These are phyloP conservation scores for Dyspetes luteomarginatus DNA, from an alignment of 2,888 invertebrate species.

Conservation along the genomic window DNA sequence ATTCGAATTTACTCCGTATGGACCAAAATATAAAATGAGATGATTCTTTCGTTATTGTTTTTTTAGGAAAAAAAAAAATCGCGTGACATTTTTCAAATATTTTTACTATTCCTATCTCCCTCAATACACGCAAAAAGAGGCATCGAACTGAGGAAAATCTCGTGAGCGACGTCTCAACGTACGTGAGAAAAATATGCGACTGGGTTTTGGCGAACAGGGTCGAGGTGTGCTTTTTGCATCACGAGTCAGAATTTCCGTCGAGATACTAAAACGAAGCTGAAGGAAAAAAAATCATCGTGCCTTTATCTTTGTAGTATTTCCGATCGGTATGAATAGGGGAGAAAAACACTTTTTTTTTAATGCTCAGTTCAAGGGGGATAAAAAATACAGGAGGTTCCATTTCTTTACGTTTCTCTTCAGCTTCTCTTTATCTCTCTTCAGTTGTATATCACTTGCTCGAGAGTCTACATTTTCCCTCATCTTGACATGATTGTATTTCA, in stretches of 20 bases:
- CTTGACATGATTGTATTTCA: too few relatives aligned
- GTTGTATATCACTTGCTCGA: too few relatives aligned
- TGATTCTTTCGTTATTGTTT: too few relatives aligned
- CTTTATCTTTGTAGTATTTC: slow-evolving; percentile 41
- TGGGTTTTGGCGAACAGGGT: slow-evolving; percentile 35
- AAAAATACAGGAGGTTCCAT: not conserved
- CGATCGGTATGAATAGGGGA: slow-evolving; percentile 22
- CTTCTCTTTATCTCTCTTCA: not conserved
- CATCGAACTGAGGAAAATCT: slow-evolving; percentile 40
- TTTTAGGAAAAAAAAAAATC: slow-evolving; percentile 30
- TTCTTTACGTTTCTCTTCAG: not conserved
- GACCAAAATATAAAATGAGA: slow-evolving; percentile 14
- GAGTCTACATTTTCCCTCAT: too few relatives aligned
- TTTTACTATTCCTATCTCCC: not conserved
- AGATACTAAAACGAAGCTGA: not conserved
- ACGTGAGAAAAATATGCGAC: slow-evolving; percentile 46
- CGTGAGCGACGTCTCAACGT: slow-evolving; percentile 9
- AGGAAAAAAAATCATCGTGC: slow-evolving; percentile 34
- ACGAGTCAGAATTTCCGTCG: not conserved
- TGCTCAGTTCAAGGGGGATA: slow-evolving; percentile 7
- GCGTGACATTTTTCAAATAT: not conserved
- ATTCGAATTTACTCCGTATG: slow-evolving; percentile 40
- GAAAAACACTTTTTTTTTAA: slow-evolving; percentile 20
- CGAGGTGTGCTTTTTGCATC: not conserved
- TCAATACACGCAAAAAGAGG: slow-evolving; percentile 30